These are phyloP conservation scores for Phragmatobia fuliginosa DNA, from an alignment of 2,888 invertebrate genomes.

Conservation along the genomic window DNA sequence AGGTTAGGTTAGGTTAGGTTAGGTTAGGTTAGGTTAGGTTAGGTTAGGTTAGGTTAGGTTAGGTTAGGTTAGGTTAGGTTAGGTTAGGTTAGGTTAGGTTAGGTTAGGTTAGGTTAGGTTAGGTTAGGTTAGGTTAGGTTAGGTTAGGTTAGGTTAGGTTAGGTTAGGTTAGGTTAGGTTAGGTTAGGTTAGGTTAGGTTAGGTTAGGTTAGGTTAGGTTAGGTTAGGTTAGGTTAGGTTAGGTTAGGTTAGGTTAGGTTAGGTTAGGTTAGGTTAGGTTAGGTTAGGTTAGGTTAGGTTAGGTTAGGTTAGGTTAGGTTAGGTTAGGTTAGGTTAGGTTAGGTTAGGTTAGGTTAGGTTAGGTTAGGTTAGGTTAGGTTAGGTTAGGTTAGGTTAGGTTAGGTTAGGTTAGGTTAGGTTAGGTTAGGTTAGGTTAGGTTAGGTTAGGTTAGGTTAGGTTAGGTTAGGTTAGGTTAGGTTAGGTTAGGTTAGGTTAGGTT, in stretches of 20 bases:
- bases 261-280: slow-evolving; percentile 53
- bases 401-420: slow-evolving; percentile 32
- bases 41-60: slow-evolving; percentile 46
- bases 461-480: slow-evolving; percentile 33
- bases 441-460: slow-evolving; percentile 32
- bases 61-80: slow-evolving; percentile 39
- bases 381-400: slow-evolving; percentile 40
- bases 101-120: slow-evolving; percentile 43
- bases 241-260: slow-evolving; percentile 50
- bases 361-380: slow-evolving; percentile 21
- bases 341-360: too few species aligned
- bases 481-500: slow-evolving; percentile 30
- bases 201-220: slow-evolving; percentile 21
- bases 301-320: slow-evolving; percentile 5
- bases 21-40: slow-evolving; percentile 31
- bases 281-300: slow-evolving; percentile 53
- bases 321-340: background rate
- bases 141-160: slow-evolving; percentile 50
- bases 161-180: too few species aligned
- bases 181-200: slow-evolving; percentile 20
- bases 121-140: slow-evolving; percentile 51
- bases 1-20: slow-evolving; percentile 36
- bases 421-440: slow-evolving; percentile 26
- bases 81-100: slow-evolving; percentile 33
- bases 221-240: slow-evolving; percentile 39